A percentile compares a stretch with the other conserved stretches of the same genome.
Conservation (phyloP, 2,888 invertebrate species). For the Heliconius erato region DNA sequence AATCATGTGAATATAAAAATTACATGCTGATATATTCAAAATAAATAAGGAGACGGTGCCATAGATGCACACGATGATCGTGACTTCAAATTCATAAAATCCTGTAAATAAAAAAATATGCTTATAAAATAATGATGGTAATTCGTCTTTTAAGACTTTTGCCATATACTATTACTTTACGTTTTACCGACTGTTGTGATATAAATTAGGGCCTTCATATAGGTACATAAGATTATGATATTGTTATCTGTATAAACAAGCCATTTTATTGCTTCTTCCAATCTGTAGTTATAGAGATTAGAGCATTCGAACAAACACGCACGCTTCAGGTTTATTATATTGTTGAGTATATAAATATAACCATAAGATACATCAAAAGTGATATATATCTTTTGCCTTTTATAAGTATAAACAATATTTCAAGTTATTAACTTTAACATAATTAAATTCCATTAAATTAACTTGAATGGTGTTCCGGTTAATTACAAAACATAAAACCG, state of each 20-base stretch:
- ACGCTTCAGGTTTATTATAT: not conserved
- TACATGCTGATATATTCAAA: not conserved
- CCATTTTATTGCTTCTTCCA: not conserved
- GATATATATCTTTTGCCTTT: not conserved
- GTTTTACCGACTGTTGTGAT: not conserved
- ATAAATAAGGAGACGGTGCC: too few species aligned
- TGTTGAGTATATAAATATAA: not conserved
- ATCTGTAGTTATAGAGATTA: not conserved
- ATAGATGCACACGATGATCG: not conserved
- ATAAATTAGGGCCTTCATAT: too few species aligned
- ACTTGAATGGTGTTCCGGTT: not conserved
- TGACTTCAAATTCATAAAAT: not conserved
- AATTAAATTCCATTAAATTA: not conserved
- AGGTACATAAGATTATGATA: not conserved
- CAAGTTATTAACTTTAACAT: not conserved
- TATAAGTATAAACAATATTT: not conserved
- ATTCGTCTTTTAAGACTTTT: not conserved
- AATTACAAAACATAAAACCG: not conserved
- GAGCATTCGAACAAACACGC: not conserved
- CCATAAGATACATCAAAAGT: not conserved
- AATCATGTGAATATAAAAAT: not conserved
- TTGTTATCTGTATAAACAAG: not conserved
- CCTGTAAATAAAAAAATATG: too few species aligned
- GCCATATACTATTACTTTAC: not conserved
- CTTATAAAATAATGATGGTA: not conserved